Percentiles rank a stretch among this genome's conserved stretches.
Evolutionary conservation across 2,113 vertebrate species (phyloP).

Genomic region (Pseudorectes ferrugineus): DNA sequence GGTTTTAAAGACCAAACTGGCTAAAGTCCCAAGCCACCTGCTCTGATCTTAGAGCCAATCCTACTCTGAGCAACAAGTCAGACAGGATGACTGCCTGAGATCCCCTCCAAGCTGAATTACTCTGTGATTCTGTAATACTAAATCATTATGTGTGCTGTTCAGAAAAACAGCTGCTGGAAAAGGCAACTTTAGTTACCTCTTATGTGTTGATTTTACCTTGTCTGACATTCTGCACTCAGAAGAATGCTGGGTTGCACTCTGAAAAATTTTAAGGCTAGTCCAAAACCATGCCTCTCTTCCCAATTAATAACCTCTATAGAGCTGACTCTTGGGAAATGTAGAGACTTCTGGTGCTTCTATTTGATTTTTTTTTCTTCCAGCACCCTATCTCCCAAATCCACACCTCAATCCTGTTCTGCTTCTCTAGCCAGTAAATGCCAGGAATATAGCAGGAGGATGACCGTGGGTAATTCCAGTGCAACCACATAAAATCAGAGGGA

Average conservation of each 20-base stretch:
- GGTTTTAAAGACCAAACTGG: not conserved
- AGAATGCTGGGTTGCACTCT: not conserved
- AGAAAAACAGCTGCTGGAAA: constrained; percentile 4
- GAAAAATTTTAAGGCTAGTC: not conserved
- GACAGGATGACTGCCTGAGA: not conserved
- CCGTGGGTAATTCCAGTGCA: not conserved
- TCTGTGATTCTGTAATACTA: not conserved
- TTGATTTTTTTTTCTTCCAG: not conserved
- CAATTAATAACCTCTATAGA: not conserved
- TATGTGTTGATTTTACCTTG: not conserved
- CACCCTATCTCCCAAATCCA: not conserved
- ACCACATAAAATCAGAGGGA: not conserved
- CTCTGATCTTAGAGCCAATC: not conserved
- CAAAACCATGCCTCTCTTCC: not conserved
- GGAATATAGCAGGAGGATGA: not conserved
- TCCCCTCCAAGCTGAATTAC: not conserved
- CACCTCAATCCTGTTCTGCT: not conserved
- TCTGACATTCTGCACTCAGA: not conserved
- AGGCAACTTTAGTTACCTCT: not conserved
- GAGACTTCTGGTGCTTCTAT: not conserved
- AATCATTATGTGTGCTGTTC: not conserved
- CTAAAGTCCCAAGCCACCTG: not conserved
- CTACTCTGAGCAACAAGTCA: not conserved
- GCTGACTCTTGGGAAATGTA: not conserved
- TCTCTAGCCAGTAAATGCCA: not conserved